These are phyloP conservation scores for Heliconius congener DNA, from an alignment of 1,140 invertebrate genomes.

Conservation along the genomic window DNA sequence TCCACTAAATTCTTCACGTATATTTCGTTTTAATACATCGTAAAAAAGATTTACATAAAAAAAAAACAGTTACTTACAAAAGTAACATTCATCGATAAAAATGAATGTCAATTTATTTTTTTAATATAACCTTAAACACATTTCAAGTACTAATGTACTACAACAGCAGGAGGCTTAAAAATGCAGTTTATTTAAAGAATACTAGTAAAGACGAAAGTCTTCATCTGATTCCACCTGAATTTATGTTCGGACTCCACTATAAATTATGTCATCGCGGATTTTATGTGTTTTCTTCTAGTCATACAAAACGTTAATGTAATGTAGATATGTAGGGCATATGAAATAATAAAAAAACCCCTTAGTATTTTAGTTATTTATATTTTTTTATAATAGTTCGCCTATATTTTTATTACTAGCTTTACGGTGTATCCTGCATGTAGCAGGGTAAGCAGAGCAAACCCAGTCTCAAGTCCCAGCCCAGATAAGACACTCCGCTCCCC, in stretches of 20 bases:
- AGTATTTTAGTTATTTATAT: background rate
- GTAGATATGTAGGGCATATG: background rate
- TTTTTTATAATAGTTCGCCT: background rate
- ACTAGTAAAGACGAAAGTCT: slow-evolving; percentile 11
- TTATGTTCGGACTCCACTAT: slow-evolving; percentile 27
- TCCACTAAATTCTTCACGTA: no score
- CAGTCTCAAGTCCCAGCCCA: no score
- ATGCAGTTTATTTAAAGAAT: background rate
- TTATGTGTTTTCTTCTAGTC: slow-evolving; percentile 28
- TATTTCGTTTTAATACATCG: no score
- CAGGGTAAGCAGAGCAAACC: no score
- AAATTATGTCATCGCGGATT: slow-evolving; percentile 26
- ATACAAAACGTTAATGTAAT: slow-evolving; percentile 19
- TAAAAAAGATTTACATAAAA: no score
- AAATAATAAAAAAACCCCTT: background rate
- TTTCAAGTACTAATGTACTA: background rate
- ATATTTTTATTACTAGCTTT: background rate
- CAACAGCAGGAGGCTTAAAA: slow-evolving; percentile 8
- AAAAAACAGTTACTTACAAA: no score
- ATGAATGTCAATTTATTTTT: no score
- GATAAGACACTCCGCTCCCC: no score
- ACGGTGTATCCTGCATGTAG: no score
- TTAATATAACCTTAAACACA: background rate
- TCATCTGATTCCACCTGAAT: slow-evolving; percentile 26
- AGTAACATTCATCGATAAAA: no score